Evolutionary conservation across 2,113 vertebrate genomes (phyloP), one percentile per base, ranked within the genome.

Genomic region (Columba livia): DNA sequence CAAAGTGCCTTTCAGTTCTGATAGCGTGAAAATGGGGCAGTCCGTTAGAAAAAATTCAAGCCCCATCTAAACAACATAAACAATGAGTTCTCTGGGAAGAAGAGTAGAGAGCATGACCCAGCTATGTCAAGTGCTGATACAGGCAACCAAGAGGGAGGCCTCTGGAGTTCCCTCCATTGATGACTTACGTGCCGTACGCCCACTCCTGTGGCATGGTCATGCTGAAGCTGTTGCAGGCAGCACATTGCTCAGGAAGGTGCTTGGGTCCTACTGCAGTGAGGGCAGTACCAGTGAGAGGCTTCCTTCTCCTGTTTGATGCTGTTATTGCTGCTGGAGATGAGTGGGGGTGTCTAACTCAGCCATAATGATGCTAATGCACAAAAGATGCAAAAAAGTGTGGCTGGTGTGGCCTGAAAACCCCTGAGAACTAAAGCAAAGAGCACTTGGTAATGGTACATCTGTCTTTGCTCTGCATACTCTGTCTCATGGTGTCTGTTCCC

Each of bases 161-260:
- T 58, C 29, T 54, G 12, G 64, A 16, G 24, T 60, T 64, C 12
- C 51, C 29, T 71, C n/a, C 10, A 4, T 47, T 28, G 15, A 15
- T 64, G 48, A 32, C 6, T 1, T 32, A 3, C 12, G 23, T 62
- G 40, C 61, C 15, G 2, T 26, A 31, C 0, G 1, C 8, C 28
- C 7, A 7, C 14, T 75, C 18, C 62, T 31, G 20, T 53, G 50
- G 32, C 36, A 38, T 0, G 5, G 34, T 28, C 34, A 3, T 23
- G 34, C 48, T 69, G 61, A 62, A 69, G 34, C 31, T 62, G 21
- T 89, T 40, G 28, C 9, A 23, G 44, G 24, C 25, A 57, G 40
- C 15, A 34, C 14, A 4, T 64, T 26, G 34, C 9, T 26, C 0
- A 0, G 53, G 42, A 70, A 74, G 28, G 12, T 58, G 42, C 36